Conservation (phyloP, 2,888 invertebrate species). For the Yponomeuta evonymella region DNA sequence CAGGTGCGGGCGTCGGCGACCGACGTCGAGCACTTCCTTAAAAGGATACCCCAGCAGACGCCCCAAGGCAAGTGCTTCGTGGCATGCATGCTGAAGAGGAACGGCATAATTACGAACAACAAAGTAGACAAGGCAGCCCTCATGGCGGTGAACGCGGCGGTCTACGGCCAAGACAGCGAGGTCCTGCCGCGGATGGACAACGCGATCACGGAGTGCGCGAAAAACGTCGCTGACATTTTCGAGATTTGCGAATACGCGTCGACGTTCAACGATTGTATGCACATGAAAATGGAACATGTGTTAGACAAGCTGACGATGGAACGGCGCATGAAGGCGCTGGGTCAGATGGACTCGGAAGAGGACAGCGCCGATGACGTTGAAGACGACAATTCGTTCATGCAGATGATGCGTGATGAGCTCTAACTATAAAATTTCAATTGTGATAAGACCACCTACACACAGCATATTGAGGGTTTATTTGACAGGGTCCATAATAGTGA, state of each 20-base stretch:
- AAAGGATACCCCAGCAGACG: slow-evolving; percentile 52
- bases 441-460: too few species aligned
- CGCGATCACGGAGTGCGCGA: slow-evolving; percentile 49
- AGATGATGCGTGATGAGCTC: slow-evolving; percentile 59
- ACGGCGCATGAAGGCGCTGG: slow-evolving; percentile 59
- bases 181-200: slow-evolving; percentile 45
- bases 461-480: too few species aligned
- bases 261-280: slow-evolving; percentile 68
- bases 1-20: slow-evolving; percentile 56
- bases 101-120: slow-evolving; percentile 53
- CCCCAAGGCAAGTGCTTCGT: slow-evolving; percentile 65
- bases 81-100: slow-evolving; percentile 61
- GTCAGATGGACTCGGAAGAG: slow-evolving; percentile 56
- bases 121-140: slow-evolving; percentile 47
- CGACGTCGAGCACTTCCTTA: slow-evolving; percentile 59
- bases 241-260: slow-evolving; percentile 66
- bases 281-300: slow-evolving; percentile 67
- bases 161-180: slow-evolving; percentile 60
- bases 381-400: slow-evolving; percentile 56
- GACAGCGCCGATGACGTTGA: slow-evolving; percentile 40
- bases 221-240: slow-evolving; percentile 46
- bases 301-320: slow-evolving; percentile 62
- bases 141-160: slow-evolving; percentile 48
- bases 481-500: too few species aligned
- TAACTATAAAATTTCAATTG: slow-evolving; percentile 20